Percentiles rank a stretch among this genome's conserved stretches.
Evolutionary conservation across 2,888 invertebrate species (phyloP).

Genomic region (Apoda limacodes): DNA sequence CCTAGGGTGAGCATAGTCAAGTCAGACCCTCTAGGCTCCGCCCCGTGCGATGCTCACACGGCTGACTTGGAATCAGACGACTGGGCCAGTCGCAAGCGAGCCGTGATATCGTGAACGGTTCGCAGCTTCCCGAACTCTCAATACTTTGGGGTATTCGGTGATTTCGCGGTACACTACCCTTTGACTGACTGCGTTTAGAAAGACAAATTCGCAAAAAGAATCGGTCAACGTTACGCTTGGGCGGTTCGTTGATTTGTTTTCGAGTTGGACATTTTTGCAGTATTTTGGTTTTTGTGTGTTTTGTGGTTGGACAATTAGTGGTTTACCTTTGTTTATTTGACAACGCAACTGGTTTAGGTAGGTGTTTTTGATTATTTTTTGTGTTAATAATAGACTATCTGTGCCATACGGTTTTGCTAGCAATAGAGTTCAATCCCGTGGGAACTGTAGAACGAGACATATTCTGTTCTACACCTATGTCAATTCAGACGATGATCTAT

Average conservation of each 20-base stretch:
- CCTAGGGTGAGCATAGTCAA: conserved; percentile 34
- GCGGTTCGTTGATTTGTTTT: conserved; percentile 27
- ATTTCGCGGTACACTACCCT: conserved; percentile 63
- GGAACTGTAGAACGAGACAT: too few relatives aligned
- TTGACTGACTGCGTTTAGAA: conserved; percentile 41
- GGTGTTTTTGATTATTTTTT: conserved; percentile 17
- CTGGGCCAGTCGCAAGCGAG: conserved; percentile 67
- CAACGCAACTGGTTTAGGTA: conserved; percentile 29
- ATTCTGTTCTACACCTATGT: too few relatives aligned
- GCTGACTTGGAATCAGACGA: conserved; percentile 69
- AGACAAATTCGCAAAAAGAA: conserved; percentile 56
- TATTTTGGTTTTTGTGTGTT: conserved; percentile 40
- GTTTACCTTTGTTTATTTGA: conserved; percentile 25
- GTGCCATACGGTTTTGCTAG: too few relatives aligned
- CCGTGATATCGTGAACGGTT: conserved; percentile 67
- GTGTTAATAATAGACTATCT: conserved; percentile 1
- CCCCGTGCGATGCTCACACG: conserved; percentile 64
- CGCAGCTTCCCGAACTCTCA: conserved; percentile 49
- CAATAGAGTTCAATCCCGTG: too few relatives aligned
- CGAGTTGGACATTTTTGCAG: conserved; percentile 43
- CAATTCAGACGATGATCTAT: too few relatives aligned
- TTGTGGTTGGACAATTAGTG: conserved; percentile 30
- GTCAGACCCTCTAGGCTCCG: conserved; percentile 46
- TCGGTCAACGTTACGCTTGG: conserved; percentile 36
- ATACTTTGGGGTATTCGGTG: conserved; percentile 58